These are phyloP conservation scores for Erannis defoliaria DNA, from an alignment of 2,888 invertebrate species.

Conservation along the genomic window DNA sequence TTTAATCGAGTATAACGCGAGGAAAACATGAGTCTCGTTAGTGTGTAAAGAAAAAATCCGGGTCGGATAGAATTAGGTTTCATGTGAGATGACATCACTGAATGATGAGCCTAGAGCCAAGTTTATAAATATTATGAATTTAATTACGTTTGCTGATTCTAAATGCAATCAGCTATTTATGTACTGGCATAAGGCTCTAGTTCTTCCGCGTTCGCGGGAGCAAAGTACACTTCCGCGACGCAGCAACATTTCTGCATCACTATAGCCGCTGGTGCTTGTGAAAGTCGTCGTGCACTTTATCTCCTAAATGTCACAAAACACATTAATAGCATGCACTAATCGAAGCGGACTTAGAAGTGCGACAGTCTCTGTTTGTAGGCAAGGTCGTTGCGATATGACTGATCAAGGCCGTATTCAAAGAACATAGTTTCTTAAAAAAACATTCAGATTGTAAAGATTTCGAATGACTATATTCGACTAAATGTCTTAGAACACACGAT, in stretches of 20 bases:
- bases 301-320: constrained; percentile 59
- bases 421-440: constrained; percentile 43
- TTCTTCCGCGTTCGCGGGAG: constrained; percentile 59
- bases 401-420: constrained; percentile 64
- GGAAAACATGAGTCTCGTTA: constrained; percentile 33
- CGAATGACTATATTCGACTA: background rate
- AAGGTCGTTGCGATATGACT: constrained; percentile 71
- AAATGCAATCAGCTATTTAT: constrained; percentile 45
- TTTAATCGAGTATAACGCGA: constrained; percentile 34
- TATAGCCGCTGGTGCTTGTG: constrained; percentile 51
- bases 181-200: constrained; percentile 41
- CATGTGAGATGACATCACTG: constrained; percentile 25
- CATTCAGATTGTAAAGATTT: background rate
- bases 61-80: constrained; percentile 14
- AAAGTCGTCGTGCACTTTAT: constrained; percentile 57
- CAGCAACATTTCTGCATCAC: constrained; percentile 48
- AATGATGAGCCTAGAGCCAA: constrained; percentile 17
- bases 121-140: constrained; percentile 37
- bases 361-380: constrained; percentile 63
- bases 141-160: constrained; percentile 47
- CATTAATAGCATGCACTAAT: constrained; percentile 53
- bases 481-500: background rate
- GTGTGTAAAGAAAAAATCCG: constrained; percentile 41
- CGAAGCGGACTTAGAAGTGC: constrained; percentile 63
- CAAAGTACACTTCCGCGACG: constrained; percentile 60